Conservation (phyloP, 2,888 invertebrate genomes). For the Drosophila nr. medialis region DNA sequence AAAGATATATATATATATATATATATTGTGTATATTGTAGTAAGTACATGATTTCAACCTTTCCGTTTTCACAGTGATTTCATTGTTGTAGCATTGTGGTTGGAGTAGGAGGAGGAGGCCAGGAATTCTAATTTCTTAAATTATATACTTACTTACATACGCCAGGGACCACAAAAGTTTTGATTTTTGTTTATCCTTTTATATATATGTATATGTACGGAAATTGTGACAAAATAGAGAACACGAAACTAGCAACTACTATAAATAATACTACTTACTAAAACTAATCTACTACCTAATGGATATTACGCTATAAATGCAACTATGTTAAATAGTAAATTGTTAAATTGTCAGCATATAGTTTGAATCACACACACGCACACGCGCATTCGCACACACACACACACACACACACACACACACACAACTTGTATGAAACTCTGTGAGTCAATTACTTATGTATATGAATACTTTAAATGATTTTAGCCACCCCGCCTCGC, state of each 20-base stretch:
- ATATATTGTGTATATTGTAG: constrained; percentile 14
- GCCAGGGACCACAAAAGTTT: constrained; percentile 73
- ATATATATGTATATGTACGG: constrained; percentile 1
- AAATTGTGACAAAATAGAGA: constrained; percentile 39
- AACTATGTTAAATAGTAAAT: constrained; percentile 28
- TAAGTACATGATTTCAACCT: constrained; percentile 11
- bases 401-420: constrained; percentile 9
- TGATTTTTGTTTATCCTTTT: constrained; percentile 52
- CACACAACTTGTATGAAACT: constrained; percentile 45
- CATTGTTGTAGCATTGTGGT: constrained; percentile 38
- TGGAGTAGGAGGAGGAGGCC: constrained; percentile 18
- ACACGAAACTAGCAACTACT: constrained; percentile 51
- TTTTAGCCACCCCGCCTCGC: constrained; percentile 25
- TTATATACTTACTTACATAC: constrained; percentile 62
- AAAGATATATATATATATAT: constrained; percentile 28
- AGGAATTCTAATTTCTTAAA: constrained; percentile 49
- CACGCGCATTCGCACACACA: background rate
- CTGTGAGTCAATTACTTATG: constrained; percentile 78
- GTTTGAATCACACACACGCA: constrained; percentile 30
- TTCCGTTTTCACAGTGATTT: constrained; percentile 26
- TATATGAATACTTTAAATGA: constrained; percentile 64
- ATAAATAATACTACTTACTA: constrained; percentile 14
- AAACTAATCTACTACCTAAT: constrained; percentile 33
- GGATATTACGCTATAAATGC: constrained; percentile 19
- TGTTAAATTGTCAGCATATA: constrained; percentile 24